These are phyloP conservation scores for Pteronotus mesoamericanus DNA, from an alignment of 2,797 vertebrate species.

Conservation along the genomic window DNA sequence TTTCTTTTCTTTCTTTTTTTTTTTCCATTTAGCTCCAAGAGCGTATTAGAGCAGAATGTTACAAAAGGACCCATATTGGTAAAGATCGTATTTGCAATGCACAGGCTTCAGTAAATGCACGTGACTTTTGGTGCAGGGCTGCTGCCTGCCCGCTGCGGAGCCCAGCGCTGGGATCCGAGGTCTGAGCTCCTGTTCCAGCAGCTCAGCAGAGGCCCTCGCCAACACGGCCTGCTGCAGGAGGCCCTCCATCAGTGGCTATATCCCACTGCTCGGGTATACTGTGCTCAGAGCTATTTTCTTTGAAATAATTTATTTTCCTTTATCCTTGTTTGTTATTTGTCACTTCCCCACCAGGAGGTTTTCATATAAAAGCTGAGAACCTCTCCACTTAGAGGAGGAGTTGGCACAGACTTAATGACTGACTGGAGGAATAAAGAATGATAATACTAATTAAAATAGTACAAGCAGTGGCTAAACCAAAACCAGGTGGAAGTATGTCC, in stretches of 20 bases:
- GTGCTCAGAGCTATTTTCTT: neutral
- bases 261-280: neutral
- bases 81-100: neutral
- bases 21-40: neutral
- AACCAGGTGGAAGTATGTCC: neutral
- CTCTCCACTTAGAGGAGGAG: neutral
- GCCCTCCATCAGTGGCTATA: neutral
- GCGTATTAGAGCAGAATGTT: neutral
- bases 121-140: neutral
- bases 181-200: rapidly evolving
- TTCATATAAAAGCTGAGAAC: neutral
- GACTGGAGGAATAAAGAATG: neutral
- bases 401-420: neutral
- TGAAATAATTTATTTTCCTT: neutral
- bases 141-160: rapidly evolving
- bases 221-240: neutral
- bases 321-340: neutral
- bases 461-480: neutral
- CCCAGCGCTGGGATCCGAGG: neutral
- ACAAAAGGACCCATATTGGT: neutral
- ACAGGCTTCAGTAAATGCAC: neutral
- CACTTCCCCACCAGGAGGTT: neutral
- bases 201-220: neutral
- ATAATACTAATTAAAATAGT: neutral
- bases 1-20: neutral